Base-by-base conservation (phyloP, 2,888 invertebrate genomes). In the Trissolcus brochymenae region DNA sequence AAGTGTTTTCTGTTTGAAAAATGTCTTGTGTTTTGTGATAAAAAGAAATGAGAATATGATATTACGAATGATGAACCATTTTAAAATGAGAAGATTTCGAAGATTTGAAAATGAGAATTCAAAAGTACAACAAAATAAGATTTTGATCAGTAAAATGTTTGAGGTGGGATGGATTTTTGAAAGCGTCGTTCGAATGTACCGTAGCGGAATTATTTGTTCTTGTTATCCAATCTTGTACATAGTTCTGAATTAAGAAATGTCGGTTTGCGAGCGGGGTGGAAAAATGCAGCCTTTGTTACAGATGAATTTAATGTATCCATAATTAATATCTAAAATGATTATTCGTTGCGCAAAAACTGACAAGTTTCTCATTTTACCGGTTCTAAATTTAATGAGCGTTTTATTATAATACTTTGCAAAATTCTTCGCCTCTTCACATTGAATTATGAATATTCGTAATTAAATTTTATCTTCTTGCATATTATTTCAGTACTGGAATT, bases 201-300 rank as follows among this genome's bases (percentile, higher is more conserved):
- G 35, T 35, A 35, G 35, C 35, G 35, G 11, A 35, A 9, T 35
- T 35, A 35, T 35, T 35, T 35, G 35, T 46, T 46, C 80, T 83
- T 81, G 80, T 83, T 82, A 81, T 84, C 79, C 80, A 81, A 80
- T 76, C 78, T 87, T 86, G 83, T 85, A 85, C 68, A 85, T 86
- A 78, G 11, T 17, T 21, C 60, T 61, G 19, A 55, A 57, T 46
- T 50, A 53, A 29, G 29, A 62, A 68, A 62, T 46, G 59, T n/a
- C 55, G 6, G 43, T 55, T 62, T 56, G 68, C 68, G 73, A 72
- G 56, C 75, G 73, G 73, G 73, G 66, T 76, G 55, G 59, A 70
- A 76, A 73, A 62, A 21, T 56, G 35, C 35, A 11, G 11, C 35
- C 35, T 35, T 35, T 53, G 19, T 53, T 11, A 35, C 6, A 25